These are phyloP conservation scores for Aplodontia rufa DNA, from an alignment of 2,113 vertebrate species.

Conservation along the genomic window DNA sequence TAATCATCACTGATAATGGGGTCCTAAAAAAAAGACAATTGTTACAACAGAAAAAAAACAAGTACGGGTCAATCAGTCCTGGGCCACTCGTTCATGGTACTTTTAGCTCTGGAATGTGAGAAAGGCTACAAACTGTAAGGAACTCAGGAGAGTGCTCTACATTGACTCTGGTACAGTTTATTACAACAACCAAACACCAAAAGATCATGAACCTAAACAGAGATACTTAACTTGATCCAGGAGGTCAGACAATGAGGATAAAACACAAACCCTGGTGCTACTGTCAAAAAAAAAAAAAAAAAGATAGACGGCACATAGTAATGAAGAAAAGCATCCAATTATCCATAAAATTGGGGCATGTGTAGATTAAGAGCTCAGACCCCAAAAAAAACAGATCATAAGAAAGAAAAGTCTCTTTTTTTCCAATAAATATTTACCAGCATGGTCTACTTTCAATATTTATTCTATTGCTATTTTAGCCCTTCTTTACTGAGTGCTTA, in stretches of 20 bases:
- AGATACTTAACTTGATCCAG: conserved; percentile 18
- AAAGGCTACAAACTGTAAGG: not conserved
- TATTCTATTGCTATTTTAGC: conserved; percentile 21
- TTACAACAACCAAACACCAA: conserved; percentile 28
- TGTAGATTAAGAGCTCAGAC: conserved; percentile 20
- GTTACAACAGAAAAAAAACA: not conserved
- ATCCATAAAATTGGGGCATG: not conserved
- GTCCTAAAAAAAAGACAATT: not conserved
- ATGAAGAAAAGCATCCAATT: conserved; percentile 3
- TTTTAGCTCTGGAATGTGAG: not conserved
- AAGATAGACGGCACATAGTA: not conserved
- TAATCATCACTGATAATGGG: not conserved
- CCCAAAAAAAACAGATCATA: not conserved
- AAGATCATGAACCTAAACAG: not conserved
- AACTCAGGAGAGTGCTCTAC: not conserved
- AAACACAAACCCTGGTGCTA: not conserved
- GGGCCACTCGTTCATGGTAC: too few species aligned
- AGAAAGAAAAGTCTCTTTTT: not conserved
- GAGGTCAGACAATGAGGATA: conserved; percentile 24
- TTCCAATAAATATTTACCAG: not conserved
- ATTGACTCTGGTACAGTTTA: not conserved
- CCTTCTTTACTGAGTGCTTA: not conserved
- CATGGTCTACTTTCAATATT: not conserved
- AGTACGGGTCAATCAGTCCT: not conserved
- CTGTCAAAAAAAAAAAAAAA: not conserved